phyloP scores from a whole-genome alignment of 2,888 invertebrate genomes.

The Crematogaster levior region DNA sequence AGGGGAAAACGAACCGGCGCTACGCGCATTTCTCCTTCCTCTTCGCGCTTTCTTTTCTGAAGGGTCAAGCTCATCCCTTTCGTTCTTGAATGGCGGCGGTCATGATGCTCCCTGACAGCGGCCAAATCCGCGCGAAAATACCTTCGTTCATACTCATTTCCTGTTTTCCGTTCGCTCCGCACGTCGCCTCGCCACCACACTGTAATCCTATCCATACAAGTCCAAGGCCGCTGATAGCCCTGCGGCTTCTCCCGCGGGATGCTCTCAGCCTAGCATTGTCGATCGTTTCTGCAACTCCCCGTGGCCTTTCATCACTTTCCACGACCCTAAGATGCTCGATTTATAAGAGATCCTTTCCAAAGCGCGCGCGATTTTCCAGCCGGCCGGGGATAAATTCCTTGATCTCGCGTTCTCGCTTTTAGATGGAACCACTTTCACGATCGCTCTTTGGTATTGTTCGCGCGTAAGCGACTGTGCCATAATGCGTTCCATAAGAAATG shows the following conservation, averaged over 20 bases:
- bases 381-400: slow-evolving; percentile 56
- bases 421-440: slow-evolving; percentile 45
- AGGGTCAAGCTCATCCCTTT: slow-evolving; percentile 56
- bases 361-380: slow-evolving; percentile 57
- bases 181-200: slow-evolving; percentile 18
- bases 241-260: slow-evolving; percentile 58
- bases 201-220: slow-evolving; percentile 71
- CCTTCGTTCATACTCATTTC: slow-evolving; percentile 70
- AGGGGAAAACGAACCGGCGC: slow-evolving; percentile 2
- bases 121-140: slow-evolving; percentile 72
- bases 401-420: slow-evolving; percentile 47
- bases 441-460: slow-evolving; percentile 47
- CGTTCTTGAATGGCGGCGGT: slow-evolving; percentile 46
- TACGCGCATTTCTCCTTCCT: slow-evolving; percentile 27
- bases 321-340: slow-evolving; percentile 66
- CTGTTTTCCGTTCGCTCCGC: slow-evolving; percentile 53
- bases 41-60: slow-evolving; percentile 22
- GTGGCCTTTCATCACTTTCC: slow-evolving; percentile 69
- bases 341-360: slow-evolving; percentile 63
- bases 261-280: slow-evolving; percentile 66
- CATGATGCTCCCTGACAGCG: slow-evolving; percentile 68
- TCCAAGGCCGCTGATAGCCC: slow-evolving; percentile 51
- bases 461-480: slow-evolving; percentile 47
- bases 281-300: slow-evolving; percentile 69
- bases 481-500: slow-evolving; percentile 39